A percentile compares a stretch with the other conserved stretches of the same genome.
Evolutionary conservation across 1,140 invertebrate genomes (phyloP).

Genomic region (Lordiphosa clarofinis): DNA sequence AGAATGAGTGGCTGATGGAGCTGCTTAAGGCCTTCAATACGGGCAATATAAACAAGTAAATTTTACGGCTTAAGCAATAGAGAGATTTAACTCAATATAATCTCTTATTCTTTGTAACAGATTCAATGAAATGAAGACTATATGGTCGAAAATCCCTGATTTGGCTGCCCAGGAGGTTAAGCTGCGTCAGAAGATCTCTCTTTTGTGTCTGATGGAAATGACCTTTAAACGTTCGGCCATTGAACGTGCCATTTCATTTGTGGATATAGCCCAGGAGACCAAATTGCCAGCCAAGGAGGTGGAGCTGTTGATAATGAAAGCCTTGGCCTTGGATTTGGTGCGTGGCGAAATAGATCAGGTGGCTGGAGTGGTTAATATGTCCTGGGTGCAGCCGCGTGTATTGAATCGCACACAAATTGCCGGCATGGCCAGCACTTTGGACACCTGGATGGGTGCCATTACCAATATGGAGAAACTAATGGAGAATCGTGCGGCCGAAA

Average conservation of each 20-base stretch:
- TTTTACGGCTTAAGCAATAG: not conserved
- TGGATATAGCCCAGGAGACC: conserved; percentile 93
- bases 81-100: not conserved
- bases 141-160: conserved; percentile 92
- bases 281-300: conserved; percentile 91
- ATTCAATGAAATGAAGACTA: conserved; percentile 90
- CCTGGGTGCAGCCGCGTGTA: conserved; percentile 95
- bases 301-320: conserved; percentile 98
- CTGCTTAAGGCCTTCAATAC: conserved; percentile 95
- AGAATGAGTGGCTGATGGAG: conserved; percentile 94
- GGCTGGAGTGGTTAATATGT: conserved; percentile 87
- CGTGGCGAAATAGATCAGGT: conserved; percentile 98
- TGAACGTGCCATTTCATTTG: conserved; percentile 91
- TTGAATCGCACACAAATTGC: conserved; percentile 88
- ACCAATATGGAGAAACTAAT: conserved; percentile 89
- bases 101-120: conserved; percentile 64
- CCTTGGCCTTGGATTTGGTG: conserved; percentile 95
- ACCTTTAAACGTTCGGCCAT: conserved; percentile 87
- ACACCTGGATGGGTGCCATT: conserved; percentile 91
- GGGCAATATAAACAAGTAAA: conserved; percentile 88
- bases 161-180: conserved; percentile 91
- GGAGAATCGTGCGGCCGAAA: conserved; percentile 90
- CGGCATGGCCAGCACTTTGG: conserved; percentile 88
- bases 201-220: conserved; percentile 98
- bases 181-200: conserved; percentile 94